Evolutionary conservation across 2,888 invertebrate genomes (phyloP).

Genomic region (Barypeithes pellucidus): DNA sequence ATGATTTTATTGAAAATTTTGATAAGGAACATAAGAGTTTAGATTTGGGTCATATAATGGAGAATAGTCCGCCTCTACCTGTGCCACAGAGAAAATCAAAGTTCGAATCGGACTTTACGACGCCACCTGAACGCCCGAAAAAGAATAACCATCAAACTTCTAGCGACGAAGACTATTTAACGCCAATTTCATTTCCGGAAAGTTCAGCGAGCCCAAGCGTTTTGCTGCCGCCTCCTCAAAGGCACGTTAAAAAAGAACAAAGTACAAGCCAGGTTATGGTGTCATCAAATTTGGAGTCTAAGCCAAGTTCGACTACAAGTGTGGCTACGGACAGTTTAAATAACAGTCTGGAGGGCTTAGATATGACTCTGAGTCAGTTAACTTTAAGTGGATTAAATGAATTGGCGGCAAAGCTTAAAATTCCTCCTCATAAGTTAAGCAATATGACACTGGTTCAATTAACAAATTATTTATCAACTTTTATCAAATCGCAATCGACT

Average conservation of each 20-base stretch:
- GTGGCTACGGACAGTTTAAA: constrained; percentile 63
- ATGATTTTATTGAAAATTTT: constrained; percentile 73
- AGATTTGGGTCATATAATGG: constrained; percentile 58
- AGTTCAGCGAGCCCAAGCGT: constrained; percentile 63
- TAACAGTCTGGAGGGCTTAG: constrained; percentile 73
- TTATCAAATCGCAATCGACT: constrained; percentile 68
- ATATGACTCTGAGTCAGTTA: constrained; percentile 88
- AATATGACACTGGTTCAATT: constrained; percentile 91
- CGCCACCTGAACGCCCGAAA: constrained; percentile 69
- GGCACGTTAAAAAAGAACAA: constrained; percentile 61
- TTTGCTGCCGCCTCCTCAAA: constrained; percentile 72
- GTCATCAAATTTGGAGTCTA: constrained; percentile 62
- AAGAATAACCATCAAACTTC: constrained; percentile 63
- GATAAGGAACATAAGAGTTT: constrained; percentile 66
- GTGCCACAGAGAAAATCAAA: constrained; percentile 75
- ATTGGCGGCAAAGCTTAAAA: constrained; percentile 82
- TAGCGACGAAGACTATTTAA: constrained; percentile 78
- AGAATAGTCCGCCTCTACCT: constrained; percentile 76
- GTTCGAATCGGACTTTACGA: constrained; percentile 70
- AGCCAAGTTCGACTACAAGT: constrained; percentile 61
- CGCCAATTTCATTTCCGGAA: constrained; percentile 72
- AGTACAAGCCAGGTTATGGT: constrained; percentile 37
- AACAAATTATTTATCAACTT: constrained; percentile 83
- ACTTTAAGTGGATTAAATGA: constrained; percentile 88
- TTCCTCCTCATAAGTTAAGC: constrained; percentile 85